Evolutionary conservation across 2,797 vertebrate species (phyloP).

Genomic region (Darevskia mixta): DNA sequence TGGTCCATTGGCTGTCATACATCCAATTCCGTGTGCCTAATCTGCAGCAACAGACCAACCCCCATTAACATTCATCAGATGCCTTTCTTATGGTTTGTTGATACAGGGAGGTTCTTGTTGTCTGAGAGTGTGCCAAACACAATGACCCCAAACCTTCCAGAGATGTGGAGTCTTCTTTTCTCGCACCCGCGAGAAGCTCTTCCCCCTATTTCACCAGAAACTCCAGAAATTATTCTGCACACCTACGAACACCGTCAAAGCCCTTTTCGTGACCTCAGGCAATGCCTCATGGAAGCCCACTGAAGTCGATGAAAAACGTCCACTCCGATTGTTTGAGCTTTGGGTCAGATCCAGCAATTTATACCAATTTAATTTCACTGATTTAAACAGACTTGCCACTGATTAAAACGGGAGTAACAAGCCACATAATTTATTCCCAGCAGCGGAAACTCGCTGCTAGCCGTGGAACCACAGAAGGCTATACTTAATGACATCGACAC

Average conservation of each 20-base stretch:
- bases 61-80: constrained; percentile 21
- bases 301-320: constrained; percentile 44
- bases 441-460: not conserved
- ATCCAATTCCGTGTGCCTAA: constrained; percentile 53
- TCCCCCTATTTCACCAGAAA: constrained; percentile 7
- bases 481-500: not conserved
- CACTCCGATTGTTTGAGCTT: constrained; percentile 44
- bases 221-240: constrained; percentile 3
- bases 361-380: constrained; percentile 44
- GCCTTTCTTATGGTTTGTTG: constrained; percentile 46
- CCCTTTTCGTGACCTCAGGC: constrained; percentile 42
- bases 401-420: constrained; percentile 36
- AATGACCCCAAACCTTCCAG: constrained; percentile 29
- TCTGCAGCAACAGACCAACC: constrained; percentile 32
- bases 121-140: constrained; percentile 40
- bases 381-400: constrained; percentile 37
- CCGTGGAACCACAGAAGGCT: not conserved
- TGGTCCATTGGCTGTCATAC: constrained; percentile 50
- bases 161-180: not conserved
- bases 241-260: not conserved
- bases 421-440: constrained; percentile 17
- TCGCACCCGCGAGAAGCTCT: not conserved
- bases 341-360: not conserved
- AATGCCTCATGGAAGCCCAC: constrained; percentile 43
- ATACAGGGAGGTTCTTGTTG: constrained; percentile 51